Evolutionary conservation across 2,888 invertebrate genomes (phyloP).

Genomic region (Blomia tropicalis): DNA sequence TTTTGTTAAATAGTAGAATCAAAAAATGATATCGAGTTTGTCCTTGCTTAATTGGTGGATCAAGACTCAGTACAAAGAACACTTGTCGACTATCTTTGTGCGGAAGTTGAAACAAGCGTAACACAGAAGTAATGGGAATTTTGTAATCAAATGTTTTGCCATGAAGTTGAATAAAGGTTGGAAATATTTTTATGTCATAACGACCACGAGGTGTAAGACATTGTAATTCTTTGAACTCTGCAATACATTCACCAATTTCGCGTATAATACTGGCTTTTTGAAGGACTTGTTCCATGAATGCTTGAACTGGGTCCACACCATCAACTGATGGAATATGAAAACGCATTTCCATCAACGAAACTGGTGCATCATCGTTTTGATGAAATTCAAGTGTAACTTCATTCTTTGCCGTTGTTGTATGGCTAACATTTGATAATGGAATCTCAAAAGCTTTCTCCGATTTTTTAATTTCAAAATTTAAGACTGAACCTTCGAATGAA

Average conservation of each 20-base stretch:
- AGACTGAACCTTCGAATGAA: constrained; percentile 54
- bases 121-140: constrained; percentile 89
- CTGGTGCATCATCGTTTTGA: constrained; percentile 95
- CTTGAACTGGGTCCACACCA: constrained; percentile 70
- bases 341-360: constrained; percentile 89
- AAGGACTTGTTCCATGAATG: constrained; percentile 92
- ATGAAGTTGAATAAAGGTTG: constrained; percentile 74
- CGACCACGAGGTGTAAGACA: constrained; percentile 96
- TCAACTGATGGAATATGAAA: constrained; percentile 84
- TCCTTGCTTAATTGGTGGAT: constrained; percentile 98
- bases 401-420: constrained; percentile 87
- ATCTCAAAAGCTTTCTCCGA: constrained; percentile 63
- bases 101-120: constrained; percentile 79
- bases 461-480: constrained; percentile 25
- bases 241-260: constrained; percentile 92
- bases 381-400: constrained; percentile 96
- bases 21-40: constrained; percentile 95
- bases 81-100: constrained; percentile 95
- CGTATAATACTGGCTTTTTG: constrained; percentile 93
- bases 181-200: constrained; percentile 86
- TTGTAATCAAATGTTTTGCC: constrained; percentile 99
- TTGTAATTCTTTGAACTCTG: constrained; percentile 86
- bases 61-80: constrained; percentile 85
- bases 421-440: constrained; percentile 84
- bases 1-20: constrained; percentile 79